Base-by-base conservation (phyloP, 2,797 vertebrate genomes). In the Luscinia megarhynchos region DNA sequence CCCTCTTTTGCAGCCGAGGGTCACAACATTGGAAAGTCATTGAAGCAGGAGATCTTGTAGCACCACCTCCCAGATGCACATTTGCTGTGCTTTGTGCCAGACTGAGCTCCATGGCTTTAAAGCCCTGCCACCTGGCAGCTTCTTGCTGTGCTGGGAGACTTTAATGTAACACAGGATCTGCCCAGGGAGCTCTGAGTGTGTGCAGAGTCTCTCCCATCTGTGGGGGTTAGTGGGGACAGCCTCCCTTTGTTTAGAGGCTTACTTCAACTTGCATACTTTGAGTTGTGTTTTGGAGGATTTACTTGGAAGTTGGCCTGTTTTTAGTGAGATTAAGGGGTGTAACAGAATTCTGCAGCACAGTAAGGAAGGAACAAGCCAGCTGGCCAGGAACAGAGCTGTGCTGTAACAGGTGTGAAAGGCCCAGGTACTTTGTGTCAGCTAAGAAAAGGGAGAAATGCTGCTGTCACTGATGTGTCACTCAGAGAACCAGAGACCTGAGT, bases 171-270 rank as follows among this genome's bases (percentile, higher is more conserved):
- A 30, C 85, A 78, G 61, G 58, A 46, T 63, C 79, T 76, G 73
- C 59, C 61, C 87, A 55, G 77, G 50, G 83, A 72, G 58, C 61
- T 79, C 38, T 26, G 80, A 74, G 70, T 50, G 63, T 76, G 72
- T 92, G 74, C 72, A 62, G 54, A 53, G 58, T 38, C 58, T 10
- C 57, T 63, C 58, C 15, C 74, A 54, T 80, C 72, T 95, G 74
- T 2, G 9, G 77, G 81, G 45, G 70, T 89, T 89, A 55, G 58
- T 48, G 38, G 30, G 53, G 81, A 87, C 50, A 84, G 38, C 68
- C 67, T 87, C 30, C n/a, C 15, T 93, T 89, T 93, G 72, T 92
- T 69, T 43, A 73, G 73, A 58, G 38, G 43, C 90, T 88, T 94
- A 55, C 67, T 87, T 88, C 64, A 87, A n/a, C 54, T 64, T 84